Evolutionary conservation across 2,797 vertebrate genomes (phyloP).

Genomic region (Bradypus variegatus): DNA sequence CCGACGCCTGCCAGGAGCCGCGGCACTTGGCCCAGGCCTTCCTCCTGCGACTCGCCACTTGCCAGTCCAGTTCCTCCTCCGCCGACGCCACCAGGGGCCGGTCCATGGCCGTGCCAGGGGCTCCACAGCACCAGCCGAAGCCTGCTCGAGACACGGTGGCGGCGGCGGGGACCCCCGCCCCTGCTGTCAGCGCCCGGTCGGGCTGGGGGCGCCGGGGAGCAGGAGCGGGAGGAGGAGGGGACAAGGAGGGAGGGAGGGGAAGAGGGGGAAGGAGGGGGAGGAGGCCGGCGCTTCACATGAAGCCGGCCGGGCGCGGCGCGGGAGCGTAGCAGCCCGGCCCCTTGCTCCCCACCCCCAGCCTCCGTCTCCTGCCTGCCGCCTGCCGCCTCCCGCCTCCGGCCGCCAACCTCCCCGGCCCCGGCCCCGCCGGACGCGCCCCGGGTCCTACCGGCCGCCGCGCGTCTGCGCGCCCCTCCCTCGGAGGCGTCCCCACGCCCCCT

Average conservation of each 20-base stretch:
- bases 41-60: constrained; percentile 75
- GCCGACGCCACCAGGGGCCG: constrained; percentile 42
- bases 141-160: constrained; percentile 46
- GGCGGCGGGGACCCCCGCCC: constrained; percentile 54
- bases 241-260: constrained; percentile 20
- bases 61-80: constrained; percentile 72
- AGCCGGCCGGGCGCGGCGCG: constrained; percentile 43
- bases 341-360: not conserved
- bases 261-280: constrained; percentile 48
- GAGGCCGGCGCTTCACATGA: constrained; percentile 55
- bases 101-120: constrained; percentile 54
- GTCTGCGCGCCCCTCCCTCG: constrained; percentile 30
- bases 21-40: constrained; percentile 85
- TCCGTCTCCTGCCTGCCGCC: not conserved
- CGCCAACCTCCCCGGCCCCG: not conserved
- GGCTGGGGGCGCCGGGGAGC: constrained; percentile 56
- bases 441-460: not conserved
- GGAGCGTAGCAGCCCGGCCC: not conserved
- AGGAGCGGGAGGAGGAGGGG: not conserved
- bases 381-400: not conserved
- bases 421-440: not conserved
- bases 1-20: constrained; percentile 83
- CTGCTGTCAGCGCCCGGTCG: constrained; percentile 57
- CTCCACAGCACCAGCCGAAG: constrained; percentile 47
- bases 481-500: constrained; percentile 28